Base-by-base conservation (phyloP, 2,113 vertebrate genomes). In the Columbina picui region DNA sequence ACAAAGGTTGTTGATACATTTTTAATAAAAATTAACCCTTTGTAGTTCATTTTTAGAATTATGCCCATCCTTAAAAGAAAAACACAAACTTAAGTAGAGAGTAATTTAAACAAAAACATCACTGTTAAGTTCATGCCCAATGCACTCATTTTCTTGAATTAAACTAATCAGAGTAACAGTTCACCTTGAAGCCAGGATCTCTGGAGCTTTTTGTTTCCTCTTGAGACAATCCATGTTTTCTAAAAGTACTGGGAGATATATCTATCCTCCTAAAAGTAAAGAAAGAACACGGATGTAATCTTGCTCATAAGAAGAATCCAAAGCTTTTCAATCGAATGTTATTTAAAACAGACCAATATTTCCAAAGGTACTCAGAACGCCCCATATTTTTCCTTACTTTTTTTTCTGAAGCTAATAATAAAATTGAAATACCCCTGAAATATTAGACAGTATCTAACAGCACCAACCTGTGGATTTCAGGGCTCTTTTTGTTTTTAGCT, bases 231-330 rank as follows among this genome's bases (percentile, higher is more conserved):
- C 99, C 98, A 98, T 99, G 99, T 98, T 99, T 99, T 98, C 98
- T 99, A 99, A 99, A 99, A 98, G 99, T 99, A 99, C 99, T 99
- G 96, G 99, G 99, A 98, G 99, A 99, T 98, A 99, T 99, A 98
- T 99, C 99, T 98, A 99, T 99, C 98, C 99, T 98, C 99, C 99
- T 99, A 90, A 13, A 94, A 78, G 86, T 0, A 57, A 63, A 87
- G 14, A 23, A 47, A 65, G 26, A 2, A 84, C 26, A 76, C 11
- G 63, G 65, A 8, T 34, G 84, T 21, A 32, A 41, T 12, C n/a
- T 39, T 41, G 14, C 8, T 65, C 2, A 0, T 41, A n/a, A 50
- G 45, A 77, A 49, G 43, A 52, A 57, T 3, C 9, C 38, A 1
- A 74, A 71, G 13, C 8, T 79, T 89, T 82, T 9, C 32, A 4